Conservation (phyloP, 1,140 invertebrate genomes). For the Drosophila quadrilineata region DNA sequence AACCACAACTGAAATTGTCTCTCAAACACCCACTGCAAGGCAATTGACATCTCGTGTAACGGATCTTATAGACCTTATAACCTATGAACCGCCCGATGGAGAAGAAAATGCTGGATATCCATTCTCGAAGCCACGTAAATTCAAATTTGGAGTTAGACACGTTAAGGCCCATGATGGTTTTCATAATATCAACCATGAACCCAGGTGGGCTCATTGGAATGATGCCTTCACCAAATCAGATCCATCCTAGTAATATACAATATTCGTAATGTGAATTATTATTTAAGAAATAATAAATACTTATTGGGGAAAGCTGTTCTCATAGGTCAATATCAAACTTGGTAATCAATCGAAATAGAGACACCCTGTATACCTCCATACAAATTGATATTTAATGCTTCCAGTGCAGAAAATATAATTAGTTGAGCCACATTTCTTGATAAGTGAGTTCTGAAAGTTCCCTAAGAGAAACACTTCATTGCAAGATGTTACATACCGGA, state of each 20-base stretch:
- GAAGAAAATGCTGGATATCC: conserved; percentile 29
- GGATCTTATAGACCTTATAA: conserved; percentile 21
- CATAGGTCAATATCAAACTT: no score
- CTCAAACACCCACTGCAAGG: background rate
- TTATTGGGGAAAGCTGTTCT: no score
- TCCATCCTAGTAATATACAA: no score
- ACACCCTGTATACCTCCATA: conserved; percentile 14
- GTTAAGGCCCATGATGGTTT: conserved; percentile 55
- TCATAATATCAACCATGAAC: conserved; percentile 35
- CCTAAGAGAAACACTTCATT: no score
- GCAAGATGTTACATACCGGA: no score
- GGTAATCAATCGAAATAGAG: no score
- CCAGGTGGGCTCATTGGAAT: conserved; percentile 49
- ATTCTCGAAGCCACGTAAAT: conserved; percentile 2
- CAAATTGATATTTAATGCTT: conserved; percentile 6
- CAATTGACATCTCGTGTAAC: background rate
- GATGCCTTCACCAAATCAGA: conserved; percentile 37
- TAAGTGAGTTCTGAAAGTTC: no score
- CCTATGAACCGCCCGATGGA: background rate
- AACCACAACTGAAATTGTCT: no score
- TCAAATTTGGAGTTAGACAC: conserved; percentile 4
- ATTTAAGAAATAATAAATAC: no score
- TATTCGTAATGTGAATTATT: no score
- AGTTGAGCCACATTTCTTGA: no score
- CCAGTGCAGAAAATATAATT: conserved; percentile 4